Conservation (phyloP, 2,113 vertebrate genomes). For the Mustela lutreola region DNA sequence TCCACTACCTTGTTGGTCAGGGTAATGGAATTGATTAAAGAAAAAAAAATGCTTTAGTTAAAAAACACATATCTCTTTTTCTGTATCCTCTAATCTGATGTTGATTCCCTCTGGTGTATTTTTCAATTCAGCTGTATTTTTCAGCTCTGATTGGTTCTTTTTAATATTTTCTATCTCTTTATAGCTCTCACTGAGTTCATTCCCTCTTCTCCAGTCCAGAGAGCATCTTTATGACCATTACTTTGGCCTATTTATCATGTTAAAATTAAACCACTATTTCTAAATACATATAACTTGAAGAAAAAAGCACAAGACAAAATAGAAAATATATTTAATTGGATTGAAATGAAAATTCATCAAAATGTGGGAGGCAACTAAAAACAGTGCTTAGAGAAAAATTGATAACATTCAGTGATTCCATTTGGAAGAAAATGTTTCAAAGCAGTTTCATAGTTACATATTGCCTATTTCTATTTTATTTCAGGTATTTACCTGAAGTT, state of each 20-base stretch:
- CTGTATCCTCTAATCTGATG: background rate
- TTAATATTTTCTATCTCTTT: background rate
- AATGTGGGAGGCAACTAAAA: background rate
- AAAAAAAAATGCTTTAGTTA: background rate
- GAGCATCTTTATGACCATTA: background rate
- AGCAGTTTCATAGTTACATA: background rate
- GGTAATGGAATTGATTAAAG: background rate
- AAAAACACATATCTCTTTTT: background rate
- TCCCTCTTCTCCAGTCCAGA: background rate
- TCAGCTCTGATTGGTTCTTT: background rate
- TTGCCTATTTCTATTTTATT: background rate
- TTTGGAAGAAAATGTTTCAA: background rate
- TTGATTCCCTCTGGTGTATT: background rate
- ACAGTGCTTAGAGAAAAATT: background rate
- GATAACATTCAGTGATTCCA: background rate
- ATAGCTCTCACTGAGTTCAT: background rate
- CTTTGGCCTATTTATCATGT: background rate
- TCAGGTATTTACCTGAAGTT: background rate
- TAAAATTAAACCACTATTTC: too few relatives aligned
- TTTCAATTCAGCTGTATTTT: background rate
- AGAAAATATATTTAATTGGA: slow-evolving; percentile 23
- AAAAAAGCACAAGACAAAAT: too few relatives aligned
- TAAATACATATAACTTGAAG: too few relatives aligned
- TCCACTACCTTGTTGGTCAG: background rate
- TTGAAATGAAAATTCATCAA: slow-evolving; percentile 30